Conservation (phyloP, 2,888 invertebrate species). For the Sturmia bella region DNA sequence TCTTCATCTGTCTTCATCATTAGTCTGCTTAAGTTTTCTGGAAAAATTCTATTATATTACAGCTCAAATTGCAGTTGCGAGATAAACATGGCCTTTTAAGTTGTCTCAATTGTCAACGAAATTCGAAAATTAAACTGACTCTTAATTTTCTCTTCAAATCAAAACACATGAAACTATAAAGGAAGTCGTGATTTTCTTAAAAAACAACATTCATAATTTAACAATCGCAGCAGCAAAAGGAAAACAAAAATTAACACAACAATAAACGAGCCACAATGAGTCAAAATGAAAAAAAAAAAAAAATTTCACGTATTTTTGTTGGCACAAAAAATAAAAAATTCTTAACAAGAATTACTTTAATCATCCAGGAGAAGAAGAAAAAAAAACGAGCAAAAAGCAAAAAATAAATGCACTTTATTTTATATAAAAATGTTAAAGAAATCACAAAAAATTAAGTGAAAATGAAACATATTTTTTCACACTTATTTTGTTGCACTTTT, state of each 20-base stretch:
- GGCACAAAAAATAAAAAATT: constrained; percentile 18
- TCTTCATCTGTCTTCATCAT: no score
- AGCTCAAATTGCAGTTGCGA: no score
- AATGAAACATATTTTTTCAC: constrained; percentile 68
- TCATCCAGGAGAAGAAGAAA: constrained; percentile 44
- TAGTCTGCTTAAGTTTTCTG: no score
- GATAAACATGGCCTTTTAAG: no score
- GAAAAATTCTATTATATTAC: no score
- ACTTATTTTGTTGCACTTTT: constrained; percentile 57
- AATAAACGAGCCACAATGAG: constrained; percentile 28
- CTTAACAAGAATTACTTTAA: constrained; percentile 64
- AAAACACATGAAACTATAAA: constrained; percentile 57
- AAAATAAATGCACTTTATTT: constrained; percentile 49
- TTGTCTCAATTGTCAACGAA: no score
- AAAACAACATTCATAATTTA: constrained; percentile 66
- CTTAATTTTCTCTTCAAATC: constrained; percentile 13
- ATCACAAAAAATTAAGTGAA: constrained; percentile 59
- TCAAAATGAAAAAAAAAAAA: no score
- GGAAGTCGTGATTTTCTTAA: constrained; percentile 65
- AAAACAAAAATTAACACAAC: constrained; percentile 31
- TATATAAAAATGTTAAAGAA: constrained; percentile 28
- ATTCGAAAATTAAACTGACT: background rate
- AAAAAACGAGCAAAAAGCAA: constrained; percentile 31
- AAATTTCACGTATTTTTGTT: constrained; percentile 58
- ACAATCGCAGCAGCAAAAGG: constrained; percentile 50